Evolutionary conservation across 2,888 invertebrate genomes (phyloP).

Genomic region (Xestoiulus laeticollis): DNA sequence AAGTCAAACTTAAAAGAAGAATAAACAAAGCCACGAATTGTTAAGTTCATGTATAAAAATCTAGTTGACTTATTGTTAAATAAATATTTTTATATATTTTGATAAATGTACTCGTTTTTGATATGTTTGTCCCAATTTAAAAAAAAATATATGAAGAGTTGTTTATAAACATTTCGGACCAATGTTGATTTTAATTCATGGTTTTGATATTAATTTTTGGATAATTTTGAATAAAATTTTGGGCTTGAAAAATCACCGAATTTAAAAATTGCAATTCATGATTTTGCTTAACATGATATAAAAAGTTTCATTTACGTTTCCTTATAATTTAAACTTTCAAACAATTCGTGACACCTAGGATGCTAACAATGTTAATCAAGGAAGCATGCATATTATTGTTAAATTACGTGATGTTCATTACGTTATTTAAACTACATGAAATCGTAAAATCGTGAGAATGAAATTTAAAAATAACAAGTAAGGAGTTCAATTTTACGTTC

Average conservation of each 20-base stretch:
- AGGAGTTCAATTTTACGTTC: neutral
- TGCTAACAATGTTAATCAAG: neutral
- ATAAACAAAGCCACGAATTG: neutral
- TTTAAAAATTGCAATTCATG: no score
- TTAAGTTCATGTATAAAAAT: neutral
- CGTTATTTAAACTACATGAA: neutral
- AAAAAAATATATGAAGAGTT: no score
- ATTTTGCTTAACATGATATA: no score
- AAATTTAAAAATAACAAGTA: neutral
- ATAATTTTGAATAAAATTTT: no score
- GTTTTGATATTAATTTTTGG: no score
- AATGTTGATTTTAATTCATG: no score
- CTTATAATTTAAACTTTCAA: neutral
- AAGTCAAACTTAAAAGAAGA: neutral
- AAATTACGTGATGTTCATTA: neutral
- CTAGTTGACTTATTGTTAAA: no score
- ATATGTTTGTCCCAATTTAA: neutral
- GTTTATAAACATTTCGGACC: no score
- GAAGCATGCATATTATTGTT: neutral
- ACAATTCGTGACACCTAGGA: neutral
- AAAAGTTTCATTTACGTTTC: no score
- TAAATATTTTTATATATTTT: no score
- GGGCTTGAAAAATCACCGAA: no score
- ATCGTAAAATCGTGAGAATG: neutral
- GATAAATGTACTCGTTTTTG: no score